phyloP scores from a whole-genome alignment of 2,888 invertebrate genomes.

The Agonum fuliginosum region DNA sequence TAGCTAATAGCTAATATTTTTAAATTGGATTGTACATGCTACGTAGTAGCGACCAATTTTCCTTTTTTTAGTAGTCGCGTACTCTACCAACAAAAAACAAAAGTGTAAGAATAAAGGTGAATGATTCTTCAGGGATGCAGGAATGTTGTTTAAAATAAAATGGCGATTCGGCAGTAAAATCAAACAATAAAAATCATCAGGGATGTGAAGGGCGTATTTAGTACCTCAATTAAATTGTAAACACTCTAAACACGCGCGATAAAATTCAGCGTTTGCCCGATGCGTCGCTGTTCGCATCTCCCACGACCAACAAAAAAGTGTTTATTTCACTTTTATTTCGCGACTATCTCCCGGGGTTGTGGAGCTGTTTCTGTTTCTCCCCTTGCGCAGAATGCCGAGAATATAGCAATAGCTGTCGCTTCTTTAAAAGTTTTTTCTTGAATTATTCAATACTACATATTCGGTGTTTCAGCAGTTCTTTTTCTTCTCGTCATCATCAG shows the following conservation, averaged over 20 bases:
- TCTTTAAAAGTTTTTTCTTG: slow-evolving; percentile 57
- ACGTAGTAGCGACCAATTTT: no score
- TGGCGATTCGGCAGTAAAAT: no score
- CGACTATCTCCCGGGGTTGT: slow-evolving; percentile 41
- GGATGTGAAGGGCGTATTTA: neutral
- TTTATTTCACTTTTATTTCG: slow-evolving; percentile 56
- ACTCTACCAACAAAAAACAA: no score
- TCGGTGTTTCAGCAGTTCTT: slow-evolving; percentile 57
- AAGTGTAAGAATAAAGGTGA: no score
- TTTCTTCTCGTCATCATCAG: slow-evolving; percentile 47
- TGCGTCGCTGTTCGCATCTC: neutral
- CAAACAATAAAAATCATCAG: neutral
- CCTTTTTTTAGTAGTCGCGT: no score
- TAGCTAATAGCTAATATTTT: no score
- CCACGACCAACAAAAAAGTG: slow-evolving; percentile 33
- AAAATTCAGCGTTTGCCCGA: slow-evolving; percentile 21
- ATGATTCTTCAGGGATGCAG: no score
- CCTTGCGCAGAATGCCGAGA: slow-evolving; percentile 43
- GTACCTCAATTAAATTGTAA: slow-evolving; percentile 18
- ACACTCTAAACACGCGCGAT: slow-evolving; percentile 14
- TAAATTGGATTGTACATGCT: no score
- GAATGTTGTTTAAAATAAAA: no score
- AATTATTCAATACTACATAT: slow-evolving; percentile 58
- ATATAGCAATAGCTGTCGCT: slow-evolving; percentile 58
- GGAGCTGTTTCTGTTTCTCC: neutral